These are phyloP conservation scores for Drosophila triauraria DNA, from an alignment of 1,140 invertebrate species.

Conservation along the genomic window DNA sequence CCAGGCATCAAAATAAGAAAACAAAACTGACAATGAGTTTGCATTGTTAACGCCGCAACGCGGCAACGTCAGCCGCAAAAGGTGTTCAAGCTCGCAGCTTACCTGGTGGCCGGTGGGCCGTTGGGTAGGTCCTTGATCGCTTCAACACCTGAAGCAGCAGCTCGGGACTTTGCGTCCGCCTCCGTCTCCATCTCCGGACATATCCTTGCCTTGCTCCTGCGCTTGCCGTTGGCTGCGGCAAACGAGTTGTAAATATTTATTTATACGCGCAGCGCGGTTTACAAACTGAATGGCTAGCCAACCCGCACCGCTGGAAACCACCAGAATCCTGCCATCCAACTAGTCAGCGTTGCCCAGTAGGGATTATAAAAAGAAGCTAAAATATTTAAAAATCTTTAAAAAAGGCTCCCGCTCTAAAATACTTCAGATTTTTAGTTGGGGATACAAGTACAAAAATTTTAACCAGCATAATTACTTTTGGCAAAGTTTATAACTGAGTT, in stretches of 20 bases:
- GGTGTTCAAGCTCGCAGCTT: slow-evolving; percentile 73
- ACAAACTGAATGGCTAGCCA: slow-evolving; percentile 72
- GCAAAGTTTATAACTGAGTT: too few relatives aligned
- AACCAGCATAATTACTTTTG: too few relatives aligned
- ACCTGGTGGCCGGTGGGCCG: slow-evolving; percentile 44
- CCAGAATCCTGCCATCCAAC: slow-evolving; percentile 25
- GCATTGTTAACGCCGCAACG: slow-evolving; percentile 70
- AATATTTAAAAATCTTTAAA: not conserved
- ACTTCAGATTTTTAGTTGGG: too few relatives aligned
- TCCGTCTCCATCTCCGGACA: slow-evolving; percentile 24
- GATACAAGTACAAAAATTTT: too few relatives aligned
- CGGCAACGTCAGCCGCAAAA: slow-evolving; percentile 31
- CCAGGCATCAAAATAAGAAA: slow-evolving; percentile 40
- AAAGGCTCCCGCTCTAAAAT: too few relatives aligned
- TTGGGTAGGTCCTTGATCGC: slow-evolving; percentile 69
- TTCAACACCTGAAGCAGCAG: slow-evolving; percentile 58
- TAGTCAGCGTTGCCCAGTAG: slow-evolving; percentile 10
- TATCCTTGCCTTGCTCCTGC: slow-evolving; percentile 31
- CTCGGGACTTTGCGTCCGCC: slow-evolving; percentile 13
- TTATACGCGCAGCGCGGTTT: slow-evolving; percentile 76
- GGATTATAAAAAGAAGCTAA: not conserved
- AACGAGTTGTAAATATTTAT: slow-evolving; percentile 84
- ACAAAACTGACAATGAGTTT: slow-evolving; percentile 78
- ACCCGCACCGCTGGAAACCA: slow-evolving; percentile 16
- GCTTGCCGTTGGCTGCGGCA: slow-evolving; percentile 78